Conservation (phyloP, 1,140 invertebrate species). For the Coenobita brevimanus region DNA sequence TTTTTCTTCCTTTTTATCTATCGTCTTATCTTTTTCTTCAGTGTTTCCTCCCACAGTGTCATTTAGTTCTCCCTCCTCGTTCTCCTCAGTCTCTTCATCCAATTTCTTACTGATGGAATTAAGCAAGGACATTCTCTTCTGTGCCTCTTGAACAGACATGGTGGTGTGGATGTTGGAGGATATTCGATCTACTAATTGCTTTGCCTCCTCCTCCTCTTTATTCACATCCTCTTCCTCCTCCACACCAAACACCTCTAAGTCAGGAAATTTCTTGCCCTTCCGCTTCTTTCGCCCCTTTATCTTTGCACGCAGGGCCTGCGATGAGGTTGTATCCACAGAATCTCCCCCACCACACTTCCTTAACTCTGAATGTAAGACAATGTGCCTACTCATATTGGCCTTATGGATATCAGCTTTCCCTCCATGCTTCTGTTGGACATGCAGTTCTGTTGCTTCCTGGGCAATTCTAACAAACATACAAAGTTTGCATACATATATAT, state of each 20-base stretch:
- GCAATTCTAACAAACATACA: conserved; percentile 82
- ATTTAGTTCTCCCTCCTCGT: background rate
- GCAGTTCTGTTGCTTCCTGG: conserved; percentile 77
- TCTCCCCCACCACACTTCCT: conserved; percentile 23
- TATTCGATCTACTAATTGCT: conserved; percentile 56
- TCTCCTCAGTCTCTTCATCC: conserved; percentile 48
- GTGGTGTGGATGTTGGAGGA: conserved; percentile 53
- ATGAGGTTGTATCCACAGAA: background rate
- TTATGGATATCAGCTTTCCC: conserved; percentile 73
- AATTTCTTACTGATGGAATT: conserved; percentile 57
- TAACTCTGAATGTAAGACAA: conserved; percentile 51
- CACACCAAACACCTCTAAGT: conserved; percentile 45
- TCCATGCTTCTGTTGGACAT: conserved; percentile 77
- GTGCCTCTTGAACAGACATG: conserved; percentile 42
- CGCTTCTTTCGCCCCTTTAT: conserved; percentile 34
- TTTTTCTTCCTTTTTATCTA: background rate
- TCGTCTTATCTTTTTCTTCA: background rate
- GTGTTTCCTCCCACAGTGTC: background rate
- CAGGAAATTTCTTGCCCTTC: conserved; percentile 48
- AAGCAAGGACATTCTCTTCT: conserved; percentile 54
- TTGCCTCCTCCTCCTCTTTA: conserved; percentile 43
- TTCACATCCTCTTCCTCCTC: conserved; percentile 46
- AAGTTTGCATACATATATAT: conserved; percentile 79
- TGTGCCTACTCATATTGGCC: conserved; percentile 75
- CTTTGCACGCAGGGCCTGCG: conserved; percentile 2